Conservation (phyloP, 2,113 vertebrate species). For the Anhinga anhinga region DNA sequence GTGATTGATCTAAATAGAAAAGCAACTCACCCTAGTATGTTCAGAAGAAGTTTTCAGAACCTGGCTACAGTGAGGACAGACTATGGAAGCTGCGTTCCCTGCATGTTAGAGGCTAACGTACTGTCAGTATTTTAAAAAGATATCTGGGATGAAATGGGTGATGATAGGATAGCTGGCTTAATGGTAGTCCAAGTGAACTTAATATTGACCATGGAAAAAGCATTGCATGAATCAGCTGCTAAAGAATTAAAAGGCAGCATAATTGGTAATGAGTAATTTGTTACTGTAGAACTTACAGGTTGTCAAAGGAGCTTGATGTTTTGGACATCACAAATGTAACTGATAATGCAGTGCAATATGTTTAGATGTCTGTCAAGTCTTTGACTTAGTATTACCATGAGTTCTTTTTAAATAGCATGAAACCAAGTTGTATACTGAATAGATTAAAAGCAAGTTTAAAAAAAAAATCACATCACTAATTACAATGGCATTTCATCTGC, state of each 20-base stretch:
- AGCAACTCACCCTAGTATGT: background rate
- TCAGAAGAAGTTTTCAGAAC: background rate
- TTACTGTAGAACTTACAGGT: background rate
- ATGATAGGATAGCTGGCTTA: background rate
- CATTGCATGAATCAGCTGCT: background rate
- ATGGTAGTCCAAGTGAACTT: background rate
- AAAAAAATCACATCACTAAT: background rate
- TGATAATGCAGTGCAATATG: background rate
- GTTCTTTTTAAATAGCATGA: background rate
- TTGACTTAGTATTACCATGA: background rate
- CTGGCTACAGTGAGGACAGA: background rate
- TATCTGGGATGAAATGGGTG: background rate
- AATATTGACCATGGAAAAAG: background rate
- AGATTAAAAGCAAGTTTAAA: background rate
- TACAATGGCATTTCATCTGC: background rate
- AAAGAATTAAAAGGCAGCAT: background rate
- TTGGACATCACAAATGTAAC: background rate
- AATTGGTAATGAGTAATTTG: background rate
- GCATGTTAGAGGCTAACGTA: background rate
- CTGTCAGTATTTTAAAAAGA: background rate
- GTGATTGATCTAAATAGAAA: background rate
- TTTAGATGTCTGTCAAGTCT: background rate
- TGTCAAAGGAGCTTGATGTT: background rate
- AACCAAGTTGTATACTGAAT: background rate
- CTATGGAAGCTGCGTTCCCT: background rate